A percentile compares a stretch with the other conserved stretches of the same genome.
Conservation (phyloP, 2,113 vertebrate species). For the Gambusia affinis region DNA sequence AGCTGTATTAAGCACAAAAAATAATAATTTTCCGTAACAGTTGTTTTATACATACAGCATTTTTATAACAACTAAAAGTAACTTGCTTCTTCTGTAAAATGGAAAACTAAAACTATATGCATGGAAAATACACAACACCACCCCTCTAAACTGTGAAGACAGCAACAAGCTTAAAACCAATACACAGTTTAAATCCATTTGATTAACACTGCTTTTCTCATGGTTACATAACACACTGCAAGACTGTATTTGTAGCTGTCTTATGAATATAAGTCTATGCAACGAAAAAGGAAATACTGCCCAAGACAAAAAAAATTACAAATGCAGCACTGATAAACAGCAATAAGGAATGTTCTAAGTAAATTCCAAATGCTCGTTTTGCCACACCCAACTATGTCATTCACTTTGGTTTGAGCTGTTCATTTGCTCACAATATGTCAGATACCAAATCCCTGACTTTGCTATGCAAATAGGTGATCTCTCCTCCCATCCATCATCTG, state of each 20-base stretch:
- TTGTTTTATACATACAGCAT: too few species aligned
- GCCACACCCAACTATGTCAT: slow-evolving; percentile 31
- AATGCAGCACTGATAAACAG: slow-evolving; percentile 14
- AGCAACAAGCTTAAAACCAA: too few species aligned
- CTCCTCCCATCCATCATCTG: slow-evolving; percentile 68
- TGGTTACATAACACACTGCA: not conserved
- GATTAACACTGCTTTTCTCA: not conserved
- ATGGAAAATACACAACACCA: too few species aligned
- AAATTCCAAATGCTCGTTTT: slow-evolving; percentile 13
- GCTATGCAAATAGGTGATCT: slow-evolving; percentile 71
- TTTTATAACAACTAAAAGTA: too few species aligned
- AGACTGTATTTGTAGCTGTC: not conserved
- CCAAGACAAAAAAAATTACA: fast-evolving
- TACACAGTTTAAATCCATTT: too few species aligned
- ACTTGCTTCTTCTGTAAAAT: too few species aligned
- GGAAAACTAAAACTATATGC: too few species aligned
- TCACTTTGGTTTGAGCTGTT: slow-evolving; percentile 39
- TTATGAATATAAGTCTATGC: not conserved
- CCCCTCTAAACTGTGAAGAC: too few species aligned
- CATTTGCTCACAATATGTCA: slow-evolving; percentile 31
- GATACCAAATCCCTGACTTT: slow-evolving; percentile 56
- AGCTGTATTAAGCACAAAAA: too few species aligned
- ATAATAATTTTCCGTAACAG: too few species aligned
- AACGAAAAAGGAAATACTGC: not conserved
- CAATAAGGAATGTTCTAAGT: not conserved